Evolutionary conservation across 2,888 invertebrate species (phyloP), one percentile per base, ranked within the genome.

Genomic region (Quadroppia sp.): DNA sequence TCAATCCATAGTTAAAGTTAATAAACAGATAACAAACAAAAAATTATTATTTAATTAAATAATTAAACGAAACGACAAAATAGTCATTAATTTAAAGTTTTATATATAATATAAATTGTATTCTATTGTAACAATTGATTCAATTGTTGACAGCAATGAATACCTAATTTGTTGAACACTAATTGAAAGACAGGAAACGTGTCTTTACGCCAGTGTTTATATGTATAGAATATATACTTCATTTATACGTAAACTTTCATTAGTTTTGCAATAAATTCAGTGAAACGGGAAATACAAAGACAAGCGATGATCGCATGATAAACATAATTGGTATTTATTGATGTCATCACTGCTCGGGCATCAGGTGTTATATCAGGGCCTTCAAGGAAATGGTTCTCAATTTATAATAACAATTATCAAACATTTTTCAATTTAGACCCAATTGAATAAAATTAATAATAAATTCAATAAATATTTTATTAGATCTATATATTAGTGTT

Each of bases 291-390:
- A 56, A 56, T 23, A 13, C 2, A 56, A n/a, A 56, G 50, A 50
- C 56, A 56, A 56, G 25, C 56, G 23, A 56, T 56, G 56, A 23
- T 56, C 11, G 23, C 13, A 6, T 28, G 13, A 56, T 25, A 25
- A 56, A 56, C 23, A 56, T 56, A 56, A 56, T 56, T 28, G 30
- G 32, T 61, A 61, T 61, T 61, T 61, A 61, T 61, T 61, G 61
- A 61, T 28, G 61, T 30, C 2, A 61, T 61, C 23, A 23, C 2
- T 23, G 20, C 23, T 2, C 23, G 25, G 23, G 53, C 53, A 53
- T 23, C 53, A 53, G 53, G 53, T 53, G 53, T 53, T 4, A 23
- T 4, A 45, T 45, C n/a, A 6, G 15, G 45, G 36, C 36, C 36
- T 36, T 9, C 9, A 36, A 7, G 6, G 6, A 36, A 7, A 36